Conservation (phyloP, 37 sponge, comb jelly and placozoan genomes). For the Diacarnus erythraeanus region DNA sequence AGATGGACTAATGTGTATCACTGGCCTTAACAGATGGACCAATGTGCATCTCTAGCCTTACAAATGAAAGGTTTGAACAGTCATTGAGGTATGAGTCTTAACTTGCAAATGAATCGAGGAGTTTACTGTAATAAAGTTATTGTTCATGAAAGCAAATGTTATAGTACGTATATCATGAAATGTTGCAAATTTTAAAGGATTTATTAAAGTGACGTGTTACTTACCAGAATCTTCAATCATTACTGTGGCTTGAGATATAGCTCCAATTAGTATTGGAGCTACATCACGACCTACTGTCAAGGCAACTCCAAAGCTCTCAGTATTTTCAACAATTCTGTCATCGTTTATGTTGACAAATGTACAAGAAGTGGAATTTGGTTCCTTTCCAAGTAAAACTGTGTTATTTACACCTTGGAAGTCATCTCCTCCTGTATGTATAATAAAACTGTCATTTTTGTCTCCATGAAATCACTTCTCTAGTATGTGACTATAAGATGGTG, state of each 20-base stretch:
- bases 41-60: no score
- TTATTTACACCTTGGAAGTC: constrained; percentile 16
- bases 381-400: constrained; percentile 1
- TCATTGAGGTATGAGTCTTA: no score
- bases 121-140: no score
- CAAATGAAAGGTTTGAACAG: no score
- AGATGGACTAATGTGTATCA: no score
- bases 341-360: background rate
- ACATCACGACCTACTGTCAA: background rate
- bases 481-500: background rate
- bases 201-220: no score
- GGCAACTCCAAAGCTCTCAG: background rate
- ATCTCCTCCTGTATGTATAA: background rate
- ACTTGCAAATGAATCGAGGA: no score
- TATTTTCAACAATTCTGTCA: constrained; percentile 19
- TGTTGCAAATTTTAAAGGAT: no score
- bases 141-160: no score
- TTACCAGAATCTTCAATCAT: constrained; percentile 38
- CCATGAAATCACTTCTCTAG: background rate
- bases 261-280: background rate
- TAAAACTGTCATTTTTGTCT: background rate
- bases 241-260: background rate
- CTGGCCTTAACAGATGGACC: no score
- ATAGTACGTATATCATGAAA: no score
- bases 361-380: constrained; percentile 17